A percentile compares a stretch with the other conserved stretches of the same genome.
These are phyloP conservation scores for Astropecten irregularis DNA, from an alignment of 53 echinoderm and acorn worm species.

Conservation along the genomic window DNA sequence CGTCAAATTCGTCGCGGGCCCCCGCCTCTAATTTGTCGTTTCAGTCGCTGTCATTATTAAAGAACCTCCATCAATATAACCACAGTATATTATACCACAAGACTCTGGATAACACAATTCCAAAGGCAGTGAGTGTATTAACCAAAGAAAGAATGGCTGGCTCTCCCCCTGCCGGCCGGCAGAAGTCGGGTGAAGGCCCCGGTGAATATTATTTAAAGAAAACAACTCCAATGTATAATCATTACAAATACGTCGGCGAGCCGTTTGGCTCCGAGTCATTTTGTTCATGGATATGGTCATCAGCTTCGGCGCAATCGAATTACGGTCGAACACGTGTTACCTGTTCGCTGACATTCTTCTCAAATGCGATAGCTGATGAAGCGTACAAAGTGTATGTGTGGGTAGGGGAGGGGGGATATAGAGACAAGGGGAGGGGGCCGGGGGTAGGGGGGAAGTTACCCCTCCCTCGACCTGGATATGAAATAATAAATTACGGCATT, in stretches of 20 bases:
- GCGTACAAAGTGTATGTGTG: no score
- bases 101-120: no score
- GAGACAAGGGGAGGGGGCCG: no score
- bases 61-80: no score
- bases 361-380: conserved; percentile 1
- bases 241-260: conserved; percentile 47
- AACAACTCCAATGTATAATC: conserved; percentile 46
- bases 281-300: conserved; percentile 55
- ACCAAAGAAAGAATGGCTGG: no score
- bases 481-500: neutral
- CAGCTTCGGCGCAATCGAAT: conserved; percentile 34
- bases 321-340: conserved; percentile 45
- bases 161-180: no score
- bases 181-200: no score
- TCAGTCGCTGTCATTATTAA: conserved; percentile 55
- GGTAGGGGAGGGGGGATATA: no score
- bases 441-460: no score
- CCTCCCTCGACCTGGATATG: conserved; percentile 4
- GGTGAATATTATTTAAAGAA: conserved; percentile 17
- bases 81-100: no score
- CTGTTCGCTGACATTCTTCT: conserved; percentile 40
- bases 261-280: conserved; percentile 43
- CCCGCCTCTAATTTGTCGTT: conserved; percentile 47
- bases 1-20: conserved; percentile 9
- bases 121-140: no score